Evolutionary conservation across 2,113 vertebrate species (phyloP).

Genomic region (Emydura subglobosa): DNA sequence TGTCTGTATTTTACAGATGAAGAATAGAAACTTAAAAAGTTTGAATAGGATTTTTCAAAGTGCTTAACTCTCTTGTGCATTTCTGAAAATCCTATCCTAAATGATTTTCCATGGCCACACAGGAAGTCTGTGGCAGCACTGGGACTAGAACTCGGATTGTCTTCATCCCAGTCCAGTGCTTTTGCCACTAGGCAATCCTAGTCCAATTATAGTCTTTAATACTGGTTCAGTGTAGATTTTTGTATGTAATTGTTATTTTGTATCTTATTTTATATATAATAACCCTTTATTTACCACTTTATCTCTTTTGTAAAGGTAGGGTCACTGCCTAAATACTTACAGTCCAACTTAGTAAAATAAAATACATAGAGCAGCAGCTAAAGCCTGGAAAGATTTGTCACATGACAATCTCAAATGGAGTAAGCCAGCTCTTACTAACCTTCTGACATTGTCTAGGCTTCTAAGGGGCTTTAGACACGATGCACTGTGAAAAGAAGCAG

Average conservation of each 20-base stretch:
- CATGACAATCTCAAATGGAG: background rate
- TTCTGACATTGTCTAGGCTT: background rate
- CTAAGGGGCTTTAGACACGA: background rate
- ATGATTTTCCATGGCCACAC: background rate
- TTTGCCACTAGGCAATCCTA: background rate
- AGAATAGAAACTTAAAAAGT: background rate
- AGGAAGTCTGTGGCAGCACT: background rate
- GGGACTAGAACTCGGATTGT: background rate
- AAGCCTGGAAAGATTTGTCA: background rate
- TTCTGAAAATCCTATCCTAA: background rate
- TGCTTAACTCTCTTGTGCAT: background rate
- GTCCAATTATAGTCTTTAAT: background rate
- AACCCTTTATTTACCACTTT: background rate
- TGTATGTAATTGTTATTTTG: background rate
- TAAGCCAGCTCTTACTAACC: background rate
- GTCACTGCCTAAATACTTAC: background rate
- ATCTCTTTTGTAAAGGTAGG: background rate
- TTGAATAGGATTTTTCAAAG: background rate
- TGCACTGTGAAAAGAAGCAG: background rate
- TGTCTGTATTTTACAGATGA: background rate
- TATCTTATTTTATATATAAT: background rate
- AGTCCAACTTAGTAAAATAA: background rate
- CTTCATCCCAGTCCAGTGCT: background rate
- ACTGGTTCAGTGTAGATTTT: background rate
- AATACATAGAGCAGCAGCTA: background rate